Conservation (phyloP, 2,113 vertebrate genomes). For the Tachuris rubrigastra region DNA sequence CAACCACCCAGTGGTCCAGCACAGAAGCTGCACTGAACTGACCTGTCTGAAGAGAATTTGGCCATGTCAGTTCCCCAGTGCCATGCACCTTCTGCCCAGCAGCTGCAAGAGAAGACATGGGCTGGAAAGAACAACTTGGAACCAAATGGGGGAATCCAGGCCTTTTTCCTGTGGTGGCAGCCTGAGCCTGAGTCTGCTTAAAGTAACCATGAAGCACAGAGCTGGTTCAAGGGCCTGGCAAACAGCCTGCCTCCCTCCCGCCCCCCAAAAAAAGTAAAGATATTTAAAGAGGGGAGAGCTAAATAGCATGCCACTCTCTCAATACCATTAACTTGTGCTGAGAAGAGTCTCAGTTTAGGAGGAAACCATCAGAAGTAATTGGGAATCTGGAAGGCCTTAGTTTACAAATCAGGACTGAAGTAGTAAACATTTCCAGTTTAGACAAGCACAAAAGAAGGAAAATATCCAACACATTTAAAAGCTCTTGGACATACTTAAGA, state of each 20-base stretch:
- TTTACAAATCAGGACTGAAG: background rate
- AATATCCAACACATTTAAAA: background rate
- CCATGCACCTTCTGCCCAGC: background rate
- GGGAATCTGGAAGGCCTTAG: background rate
- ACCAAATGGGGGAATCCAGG: background rate
- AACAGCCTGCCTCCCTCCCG: fast-evolving
- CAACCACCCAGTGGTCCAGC: background rate
- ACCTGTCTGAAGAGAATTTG: background rate
- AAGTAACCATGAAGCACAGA: background rate
- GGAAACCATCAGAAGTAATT: background rate
- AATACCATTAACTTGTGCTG: background rate
- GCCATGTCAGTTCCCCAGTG: background rate
- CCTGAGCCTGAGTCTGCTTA: background rate
- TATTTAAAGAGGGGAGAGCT: background rate
- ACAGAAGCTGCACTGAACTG: background rate
- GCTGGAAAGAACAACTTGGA: background rate
- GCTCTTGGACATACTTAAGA: background rate
- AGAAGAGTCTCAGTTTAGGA: background rate
- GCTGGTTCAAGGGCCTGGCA: background rate
- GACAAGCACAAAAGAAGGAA: background rate
- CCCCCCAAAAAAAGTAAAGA: background rate
- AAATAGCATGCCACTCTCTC: background rate
- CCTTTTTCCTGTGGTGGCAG: background rate
- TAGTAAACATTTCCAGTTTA: background rate
- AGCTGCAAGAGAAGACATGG: background rate